Base-by-base conservation (phyloP, 2,113 vertebrate genomes). In the Silurus meridionalis region DNA sequence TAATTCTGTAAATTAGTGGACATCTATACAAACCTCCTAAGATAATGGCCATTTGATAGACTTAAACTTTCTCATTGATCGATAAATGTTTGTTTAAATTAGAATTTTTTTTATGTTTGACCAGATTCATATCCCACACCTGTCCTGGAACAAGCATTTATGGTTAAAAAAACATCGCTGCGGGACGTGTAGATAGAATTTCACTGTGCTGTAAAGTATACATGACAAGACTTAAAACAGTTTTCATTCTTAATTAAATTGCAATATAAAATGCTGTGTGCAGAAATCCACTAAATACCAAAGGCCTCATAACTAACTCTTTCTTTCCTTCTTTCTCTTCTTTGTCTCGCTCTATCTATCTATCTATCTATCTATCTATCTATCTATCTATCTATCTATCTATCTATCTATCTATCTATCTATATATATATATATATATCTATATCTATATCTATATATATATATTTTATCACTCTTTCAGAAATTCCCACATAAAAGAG, bases 401-500 rank as follows among this genome's bases (percentile, higher is more conserved):
- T 72, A 5, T 81, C 28, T 74, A 19, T 57, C 2, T 19, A 5
- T 23, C 19, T 17, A 0, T 64, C 5, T 21, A 5, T 64, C 21
- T 37, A 37, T 37, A 37, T 37, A 37, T 37, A 37, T 37, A 37
- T 37, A 37, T 37, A 37, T 37, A 37, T 37, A 37, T 37, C 1
- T 37, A 37, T 37, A 37, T 83, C 13, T 52, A 0, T 21, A 8
- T 69, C 52, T n/a, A 46, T 50, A 60, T 83, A 11, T 66, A 21
- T 66, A 6, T 50, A 7, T 58, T 0, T 37, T 37, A 37, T 60
- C 28, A 37, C 6, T 55, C 57, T 46, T 13, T 80, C 57, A 80
- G 78, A 80, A 46, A 61, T 60, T 10, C 78, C 55, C 52, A 69
- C 82, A 79, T 53, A 87, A 80, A 81, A 87, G 88, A 79, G 85